Evolutionary conservation across 2,113 vertebrate genomes (phyloP).

Genomic region (Cisticola juncidis): DNA sequence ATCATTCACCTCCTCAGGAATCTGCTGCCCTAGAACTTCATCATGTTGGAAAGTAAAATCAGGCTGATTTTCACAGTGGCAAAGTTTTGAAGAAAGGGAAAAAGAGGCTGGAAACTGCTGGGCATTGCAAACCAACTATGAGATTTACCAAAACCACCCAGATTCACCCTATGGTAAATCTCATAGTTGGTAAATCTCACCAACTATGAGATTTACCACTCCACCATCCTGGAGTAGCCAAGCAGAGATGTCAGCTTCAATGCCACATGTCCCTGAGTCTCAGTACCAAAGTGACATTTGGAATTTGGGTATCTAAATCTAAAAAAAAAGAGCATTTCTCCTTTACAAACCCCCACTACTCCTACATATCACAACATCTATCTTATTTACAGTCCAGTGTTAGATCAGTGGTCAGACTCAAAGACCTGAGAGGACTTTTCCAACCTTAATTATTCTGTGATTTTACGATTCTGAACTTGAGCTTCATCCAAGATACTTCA

Average conservation of each 20-base stretch:
- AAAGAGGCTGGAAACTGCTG: not conserved
- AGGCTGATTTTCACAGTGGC: not conserved
- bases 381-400: not conserved
- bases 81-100: not conserved
- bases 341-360: not conserved
- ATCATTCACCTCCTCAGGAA: not conserved
- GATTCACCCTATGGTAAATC: too few species aligned
- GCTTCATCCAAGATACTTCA: not conserved
- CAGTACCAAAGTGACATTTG: not conserved
- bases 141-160: not conserved
- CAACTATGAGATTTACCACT: not conserved
- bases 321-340: not conserved
- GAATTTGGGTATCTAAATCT: not conserved
- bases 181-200: too few species aligned
- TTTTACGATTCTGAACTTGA: not conserved
- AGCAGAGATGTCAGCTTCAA: not conserved
- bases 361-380: not conserved
- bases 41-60: not conserved
- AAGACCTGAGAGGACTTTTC: not conserved
- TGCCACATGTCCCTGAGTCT: not conserved
- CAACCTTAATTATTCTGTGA: not conserved
- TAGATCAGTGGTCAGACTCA: not conserved
- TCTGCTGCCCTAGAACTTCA: not conserved
- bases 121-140: not conserved
- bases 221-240: not conserved